Base-by-base conservation (phyloP, 2,797 vertebrate genomes). In the Poeciliopsis paucimaculata region DNA sequence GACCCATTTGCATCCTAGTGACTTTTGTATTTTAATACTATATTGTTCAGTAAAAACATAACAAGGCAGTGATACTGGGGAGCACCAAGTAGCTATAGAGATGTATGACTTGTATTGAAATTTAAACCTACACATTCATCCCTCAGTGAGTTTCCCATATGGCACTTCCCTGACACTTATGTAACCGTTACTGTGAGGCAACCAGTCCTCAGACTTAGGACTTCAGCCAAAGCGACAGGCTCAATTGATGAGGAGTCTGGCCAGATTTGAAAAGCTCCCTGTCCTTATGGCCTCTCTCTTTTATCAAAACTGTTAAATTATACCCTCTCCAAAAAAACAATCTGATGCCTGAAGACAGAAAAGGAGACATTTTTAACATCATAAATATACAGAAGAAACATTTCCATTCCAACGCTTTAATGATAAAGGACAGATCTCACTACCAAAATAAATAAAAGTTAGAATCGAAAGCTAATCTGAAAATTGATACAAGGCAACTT, bases 171-270 rank as follows among this genome's bases (percentile, higher is more conserved):
- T 60, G 72, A 72, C 64, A 81, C 83, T 89, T 90, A 88, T 72
- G 20, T 88, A 90, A 92, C 77, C 72, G 75, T 20, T 81, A 77
- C 47, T 13, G 23, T 70, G 73, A 86, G 78, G 75, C 87, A 88
- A 82, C 79, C 78, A 55, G 81, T 81, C 83, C 47, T 73, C 47
- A 82, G 75, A 84, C 73, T 82, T 70, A 60, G 84, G 87, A 86
- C 78, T 83, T 77, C 6, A 26, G 79, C 84, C 81, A 88, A 86
- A 83, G 77, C 45, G 66, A 85, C 83, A 80, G 43, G 57, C 79
- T 86, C 60, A 10, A 41, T 81, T 84, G 78, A 87, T 73, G 68
- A 86, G 72, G 81, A 75, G 72, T 84, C 79, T 91, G 80, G 74
- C 74, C 55, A 72, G 46, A 78, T 64, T 77, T 75, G 36, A 80